Base-by-base conservation (phyloP, 2,113 vertebrate genomes). In the Neomonachus schauinslandi region DNA sequence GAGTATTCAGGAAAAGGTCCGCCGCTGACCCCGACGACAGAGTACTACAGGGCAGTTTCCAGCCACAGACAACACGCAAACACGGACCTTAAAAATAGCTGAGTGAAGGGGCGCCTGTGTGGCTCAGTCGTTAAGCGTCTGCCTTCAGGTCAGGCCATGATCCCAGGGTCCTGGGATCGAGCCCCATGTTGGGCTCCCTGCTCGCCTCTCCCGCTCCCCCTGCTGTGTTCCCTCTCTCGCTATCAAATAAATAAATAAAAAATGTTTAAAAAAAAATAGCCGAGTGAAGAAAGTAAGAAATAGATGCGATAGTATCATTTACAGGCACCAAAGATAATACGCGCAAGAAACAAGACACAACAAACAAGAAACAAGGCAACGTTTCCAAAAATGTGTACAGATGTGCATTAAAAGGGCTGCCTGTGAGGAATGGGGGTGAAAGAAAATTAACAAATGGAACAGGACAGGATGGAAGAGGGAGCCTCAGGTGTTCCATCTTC, bases 11-110 rank as follows among this genome's bases (percentile, higher is more conserved):
- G 69, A n/a, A 46, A 8, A 31, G 5, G 5, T 16, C 16, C 0
- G 22, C 7, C 22, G 39, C 3, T 55, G 57, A 28, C 28, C 5
- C 16, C 0, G 0, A 4, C 24, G 14, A 16, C n/a, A 53, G 67
- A 16, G 36, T 39, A 39, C 36, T 24, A 26, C 1, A 5, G 53
- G 24, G 33, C 39, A 7, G 33, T 71, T 79, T 77, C 57, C 61
- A 49, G 33, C 26, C 33, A 11, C 33, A 31, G 36, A 71, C 51
- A 72, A 46, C 49, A 10, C 57, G 46, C 12, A 1, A 3, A 63
- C 57, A 33, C 0, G 11, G 71, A n/a, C 57, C 28, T 89, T 61
- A 8, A 49, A 81, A 65, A 36, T 12, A 74, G 42, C 22, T 83
- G 63, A 86, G 31, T 13, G 19, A 24, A 36, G 55, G 46, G 46